These are phyloP conservation scores for Chironomus tentans DNA, from an alignment of 2,888 invertebrate genomes.

Conservation along the genomic window DNA sequence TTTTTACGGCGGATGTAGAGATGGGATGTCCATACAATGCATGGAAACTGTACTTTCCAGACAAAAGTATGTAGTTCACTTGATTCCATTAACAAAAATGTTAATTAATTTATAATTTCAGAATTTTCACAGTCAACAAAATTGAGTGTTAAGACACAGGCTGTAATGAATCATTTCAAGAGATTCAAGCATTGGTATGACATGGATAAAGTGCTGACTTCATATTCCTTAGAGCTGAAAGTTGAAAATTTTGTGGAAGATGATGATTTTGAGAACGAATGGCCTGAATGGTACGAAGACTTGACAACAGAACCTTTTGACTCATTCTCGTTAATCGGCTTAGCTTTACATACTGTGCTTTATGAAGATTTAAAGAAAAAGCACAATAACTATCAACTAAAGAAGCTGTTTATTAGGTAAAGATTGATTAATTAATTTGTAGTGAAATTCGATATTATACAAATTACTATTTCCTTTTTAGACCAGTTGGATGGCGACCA, in stretches of 20 bases:
- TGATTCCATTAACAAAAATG: neutral
- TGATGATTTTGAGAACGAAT: slow-evolving; percentile 47
- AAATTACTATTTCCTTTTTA: neutral
- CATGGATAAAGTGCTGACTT: slow-evolving; percentile 25
- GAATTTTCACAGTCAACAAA: neutral
- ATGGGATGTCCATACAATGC: slow-evolving; percentile 46
- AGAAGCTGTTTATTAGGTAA: slow-evolving; percentile 6
- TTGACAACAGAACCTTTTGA: slow-evolving; percentile 57
- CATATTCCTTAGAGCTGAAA: slow-evolving; percentile 41
- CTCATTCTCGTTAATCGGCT: slow-evolving; percentile 60
- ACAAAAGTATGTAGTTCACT: slow-evolving; percentile 47
- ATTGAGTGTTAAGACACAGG: neutral
- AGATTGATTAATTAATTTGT: neutral
- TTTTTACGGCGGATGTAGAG: neutral
- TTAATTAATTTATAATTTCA: neutral
- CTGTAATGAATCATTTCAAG: slow-evolving; percentile 30
- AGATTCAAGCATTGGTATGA: slow-evolving; percentile 44
- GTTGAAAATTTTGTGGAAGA: slow-evolving; percentile 49
- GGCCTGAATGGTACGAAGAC: slow-evolving; percentile 57
- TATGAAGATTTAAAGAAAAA: slow-evolving; percentile 16
- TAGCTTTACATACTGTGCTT: slow-evolving; percentile 68
- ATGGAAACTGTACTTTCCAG: slow-evolving; percentile 72
- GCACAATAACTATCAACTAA: neutral
- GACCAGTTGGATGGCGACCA: neutral
- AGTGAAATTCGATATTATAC: neutral